Base-by-base conservation (phyloP, 1,140 invertebrate species). In the Luehdorfia chinensis region DNA sequence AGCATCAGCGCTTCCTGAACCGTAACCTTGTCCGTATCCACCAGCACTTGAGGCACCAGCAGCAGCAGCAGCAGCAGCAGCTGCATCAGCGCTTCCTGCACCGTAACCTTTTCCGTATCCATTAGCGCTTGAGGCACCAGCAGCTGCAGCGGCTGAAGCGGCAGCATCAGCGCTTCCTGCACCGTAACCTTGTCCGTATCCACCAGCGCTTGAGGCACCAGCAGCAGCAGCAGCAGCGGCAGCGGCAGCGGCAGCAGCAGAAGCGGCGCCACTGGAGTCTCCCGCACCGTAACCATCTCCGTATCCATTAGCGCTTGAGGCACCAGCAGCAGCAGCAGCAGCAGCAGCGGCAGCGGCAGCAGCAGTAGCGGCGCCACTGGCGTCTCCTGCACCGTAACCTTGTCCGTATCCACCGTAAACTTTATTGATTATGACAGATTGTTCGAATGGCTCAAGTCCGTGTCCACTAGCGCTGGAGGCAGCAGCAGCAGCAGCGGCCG, bases 11-110 rank as follows among this genome's bases (percentile, higher is more conserved):
- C 19, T 6, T 3, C 2, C 2, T 21, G 2, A 2, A 3, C 19
- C 19, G 2, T 2, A 2, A 6, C 19, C 19, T 3, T 21, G 2
- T 21, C 13, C 5, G 47, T 25, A 6, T 9, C 45, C 39, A 32
- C 14, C 13, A 8, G 13, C 32, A 8, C 25, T 7, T 8, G n/a
- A 23, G 4, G 50, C 33, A n/a, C 14, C 30, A 43, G 28, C 19
- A 7, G 47, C 44, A 14, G 55, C 12, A n/a, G 33, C 32, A 7
- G 51, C 47, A n/a, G 46, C 28, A n/a, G 45, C 48, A n/a, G 33
- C 39, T 11, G 34, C 23, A 21, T 25, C 28, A n/a, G 18, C 21
- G 18, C 11, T 43, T 18, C 8, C 30, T 21, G 2, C 19, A 3
- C 19, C 19, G 6, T 2, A 2, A 6, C 19, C 19, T 2, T 21